A percentile compares a stretch with the other conserved stretches of the same genome.
phyloP scores from a whole-genome alignment of 2,113 vertebrate species.

The Cyphotilapia sp. region DNA sequence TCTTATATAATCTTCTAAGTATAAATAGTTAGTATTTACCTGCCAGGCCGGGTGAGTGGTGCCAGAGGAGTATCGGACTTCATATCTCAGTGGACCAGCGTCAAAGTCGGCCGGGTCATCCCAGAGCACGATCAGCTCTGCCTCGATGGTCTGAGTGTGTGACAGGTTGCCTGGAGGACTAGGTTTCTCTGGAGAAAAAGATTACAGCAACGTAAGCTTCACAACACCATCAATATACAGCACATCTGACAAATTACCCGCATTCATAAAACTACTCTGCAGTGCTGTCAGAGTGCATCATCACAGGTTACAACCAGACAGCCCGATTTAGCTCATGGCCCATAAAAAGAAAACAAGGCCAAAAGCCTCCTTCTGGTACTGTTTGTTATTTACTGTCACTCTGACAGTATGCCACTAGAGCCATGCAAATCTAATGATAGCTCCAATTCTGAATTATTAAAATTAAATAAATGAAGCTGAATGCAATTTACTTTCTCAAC shows the following conservation, averaged over 20 bases:
- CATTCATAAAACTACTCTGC: neutral
- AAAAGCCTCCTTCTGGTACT: neutral
- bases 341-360: neutral
- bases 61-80: constrained; percentile 75
- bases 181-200: constrained; percentile 74
- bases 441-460: neutral
- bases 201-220: neutral
- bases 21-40: constrained; percentile 33
- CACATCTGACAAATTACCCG: neutral
- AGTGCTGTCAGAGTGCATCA: neutral
- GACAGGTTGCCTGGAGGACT: constrained; percentile 74
- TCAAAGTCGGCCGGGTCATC: constrained; percentile 7
- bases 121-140: constrained; percentile 79
- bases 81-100: constrained; percentile 64
- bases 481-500: neutral
- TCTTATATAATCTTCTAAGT: neutral
- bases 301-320: neutral
- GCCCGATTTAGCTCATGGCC: accelerated
- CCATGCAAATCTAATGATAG: neutral
- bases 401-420: neutral
- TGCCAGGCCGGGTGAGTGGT: constrained; percentile 36
- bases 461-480: neutral
- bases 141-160: constrained; percentile 73
- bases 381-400: neutral
- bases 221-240: neutral